These are phyloP conservation scores for Cercopithecus diana DNA, from an alignment of 2,797 vertebrate genomes.

Conservation along the genomic window DNA sequence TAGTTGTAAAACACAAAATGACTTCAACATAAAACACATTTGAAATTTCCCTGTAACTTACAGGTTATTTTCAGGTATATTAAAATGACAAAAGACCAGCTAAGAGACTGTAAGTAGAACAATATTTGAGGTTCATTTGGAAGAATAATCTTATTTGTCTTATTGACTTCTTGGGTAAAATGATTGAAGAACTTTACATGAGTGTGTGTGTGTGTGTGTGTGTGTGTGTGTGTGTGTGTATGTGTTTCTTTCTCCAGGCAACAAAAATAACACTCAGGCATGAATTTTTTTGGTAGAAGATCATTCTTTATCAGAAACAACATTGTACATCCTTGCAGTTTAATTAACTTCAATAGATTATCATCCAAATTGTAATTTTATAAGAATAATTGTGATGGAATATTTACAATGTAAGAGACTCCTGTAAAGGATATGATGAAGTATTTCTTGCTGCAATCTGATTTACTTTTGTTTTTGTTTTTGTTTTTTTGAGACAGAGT, in stretches of 20 bases:
- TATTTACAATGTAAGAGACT: not conserved
- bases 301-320: conserved; percentile 38
- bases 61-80: not conserved
- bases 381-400: not conserved
- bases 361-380: not conserved
- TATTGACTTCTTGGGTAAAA: not conserved
- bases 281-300: conserved; percentile 59
- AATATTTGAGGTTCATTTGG: not conserved
- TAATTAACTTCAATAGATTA: not conserved
- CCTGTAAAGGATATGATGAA: not conserved
- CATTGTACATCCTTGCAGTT: not conserved
- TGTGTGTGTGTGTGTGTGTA: too few species aligned
- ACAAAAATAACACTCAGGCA: conserved; percentile 50
- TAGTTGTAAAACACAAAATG: not conserved
- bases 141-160: not conserved
- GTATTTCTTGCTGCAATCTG: not conserved
- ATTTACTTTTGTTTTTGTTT: not conserved
- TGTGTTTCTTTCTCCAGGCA: not conserved
- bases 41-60: not conserved
- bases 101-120: not conserved
- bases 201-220: not conserved
- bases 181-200: not conserved
- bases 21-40: conserved; percentile 4
- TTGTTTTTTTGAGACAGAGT: too few species aligned
- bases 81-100: not conserved